phyloP scores from a whole-genome alignment of 2,113 vertebrate genomes.

The Pygoscelis adeliae region DNA sequence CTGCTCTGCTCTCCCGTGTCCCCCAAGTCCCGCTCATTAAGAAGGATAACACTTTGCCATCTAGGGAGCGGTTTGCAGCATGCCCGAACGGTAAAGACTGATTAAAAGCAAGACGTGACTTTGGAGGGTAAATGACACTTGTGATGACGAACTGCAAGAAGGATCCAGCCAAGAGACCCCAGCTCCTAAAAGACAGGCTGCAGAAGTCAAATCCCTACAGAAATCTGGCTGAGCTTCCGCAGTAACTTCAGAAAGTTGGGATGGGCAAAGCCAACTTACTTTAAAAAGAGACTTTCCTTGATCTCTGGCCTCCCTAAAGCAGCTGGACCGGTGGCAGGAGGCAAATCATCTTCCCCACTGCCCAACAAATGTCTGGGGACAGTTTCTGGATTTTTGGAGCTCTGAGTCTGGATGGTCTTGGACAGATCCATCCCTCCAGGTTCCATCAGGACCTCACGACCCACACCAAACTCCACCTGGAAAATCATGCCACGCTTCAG shows the following conservation, averaged over 20 bases:
- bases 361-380: neutral
- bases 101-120: neutral
- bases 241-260: neutral
- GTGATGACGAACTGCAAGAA: neutral
- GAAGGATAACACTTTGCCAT: neutral
- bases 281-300: neutral
- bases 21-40: neutral
- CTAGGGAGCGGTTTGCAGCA: neutral
- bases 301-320: neutral
- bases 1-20: neutral
- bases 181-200: neutral
- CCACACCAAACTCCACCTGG: neutral
- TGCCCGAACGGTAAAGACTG: neutral
- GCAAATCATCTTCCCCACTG: neutral
- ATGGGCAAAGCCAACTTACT: neutral
- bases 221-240: neutral
- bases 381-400: neutral
- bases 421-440: neutral
- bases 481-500: neutral
- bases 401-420: neutral
- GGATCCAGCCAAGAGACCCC: neutral
- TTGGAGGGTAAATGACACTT: neutral
- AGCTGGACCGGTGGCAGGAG: rapidly evolving
- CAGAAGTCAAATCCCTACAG: neutral
- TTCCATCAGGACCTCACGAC: neutral